Evolutionary conservation across 2,888 invertebrate genomes (phyloP), one percentile per base, ranked within the genome.

Genomic region (Ormyrus pomaceus): DNA sequence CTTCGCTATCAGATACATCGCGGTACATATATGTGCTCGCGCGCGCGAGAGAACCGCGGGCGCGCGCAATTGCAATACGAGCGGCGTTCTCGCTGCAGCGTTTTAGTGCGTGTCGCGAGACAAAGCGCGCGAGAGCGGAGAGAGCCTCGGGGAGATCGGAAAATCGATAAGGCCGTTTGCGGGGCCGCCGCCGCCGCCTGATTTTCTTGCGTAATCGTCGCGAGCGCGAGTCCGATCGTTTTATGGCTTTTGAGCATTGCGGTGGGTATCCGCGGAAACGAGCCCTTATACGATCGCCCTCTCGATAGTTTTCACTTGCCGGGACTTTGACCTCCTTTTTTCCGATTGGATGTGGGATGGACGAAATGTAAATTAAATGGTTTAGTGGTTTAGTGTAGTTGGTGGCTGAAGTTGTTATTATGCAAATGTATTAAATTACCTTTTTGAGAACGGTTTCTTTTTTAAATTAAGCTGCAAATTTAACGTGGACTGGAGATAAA

Each of bases 101-200:
- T 72, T 72, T 72, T 72, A 72, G 53, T 72, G 72, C 72, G 59
- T 72, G 72, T 72, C 53, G 56, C 45, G 3, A 19, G 50, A 53
- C 19, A 19, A 9, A 7, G 68, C 8, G 61, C 61, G 2, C 58
- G 45, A 64, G 70, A 45, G 62, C 45, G 64, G 73, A 70, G 58
- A 56, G 73, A 70, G 58, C 56, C n/a, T 45, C 6, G 51, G 34
- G 13, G 65, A 61, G 62, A 78, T 66, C 50, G 71, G 61, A 70
- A 71, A 81, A 77, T 81, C 64, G 64, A 70, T 77, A 70, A 51
- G 48, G 56, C 56, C 69, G 70, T 77, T 77, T 64, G 50, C 62
- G 50, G 66, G 48, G 50, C 13, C 13, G 13, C 13, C n/a, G 19
- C 46, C 34, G 65, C 34, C 34, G 64, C 48, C 55, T 62, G 64